Base-by-base conservation (phyloP, 1,140 invertebrate genomes). In the Streblospio benedicti region DNA sequence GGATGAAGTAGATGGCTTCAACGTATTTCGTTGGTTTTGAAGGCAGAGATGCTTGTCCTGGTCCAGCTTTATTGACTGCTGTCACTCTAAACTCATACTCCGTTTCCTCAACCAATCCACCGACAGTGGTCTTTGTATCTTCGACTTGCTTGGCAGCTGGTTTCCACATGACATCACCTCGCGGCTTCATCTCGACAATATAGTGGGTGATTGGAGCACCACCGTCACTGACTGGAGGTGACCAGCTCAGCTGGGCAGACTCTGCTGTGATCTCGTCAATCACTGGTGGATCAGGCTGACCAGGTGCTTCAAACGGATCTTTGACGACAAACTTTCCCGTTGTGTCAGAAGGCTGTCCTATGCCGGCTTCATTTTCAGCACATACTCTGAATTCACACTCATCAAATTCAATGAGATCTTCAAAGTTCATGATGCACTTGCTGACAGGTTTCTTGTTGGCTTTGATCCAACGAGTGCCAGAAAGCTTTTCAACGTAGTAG, bases 51-150 rank as follows among this genome's bases (percentile, higher is more conserved):
- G 93, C 94, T 76, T 96, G 91, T 61, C 93, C 90, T 57, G 85
- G 85, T 27, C 95, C 96, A 30, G 89, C 94, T 71, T 96, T 93
- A 77, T 99, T 99, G 0, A 97, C 87, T 18, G 96, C 95, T 74
- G 91, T 89, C 0, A 99, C 86, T 57, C 95, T 84, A 82, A 99
- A 99, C 77, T 97, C 91, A 73, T 98, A 98, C 76, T 96, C 90
- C 70, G 94, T 89, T 33, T 91, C 92, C 79, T 97, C 91, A 1
- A 83, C 86, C 4, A 99, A 78, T 64, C 90, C 87, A 35, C 60
- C 71, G 4, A 73, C 69, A 20, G 61, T 68, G 50, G 67, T 73
- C 16, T 35, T 27, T 43, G 89, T 90, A 67, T 85, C 87, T 55
- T 92, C 84, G 0, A 90, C 90, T 74, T 95, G 96, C 62, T 90